These are phyloP conservation scores for Mesorhabditis spiculigera DNA, from an alignment of 2,888 invertebrate species.

Conservation along the genomic window DNA sequence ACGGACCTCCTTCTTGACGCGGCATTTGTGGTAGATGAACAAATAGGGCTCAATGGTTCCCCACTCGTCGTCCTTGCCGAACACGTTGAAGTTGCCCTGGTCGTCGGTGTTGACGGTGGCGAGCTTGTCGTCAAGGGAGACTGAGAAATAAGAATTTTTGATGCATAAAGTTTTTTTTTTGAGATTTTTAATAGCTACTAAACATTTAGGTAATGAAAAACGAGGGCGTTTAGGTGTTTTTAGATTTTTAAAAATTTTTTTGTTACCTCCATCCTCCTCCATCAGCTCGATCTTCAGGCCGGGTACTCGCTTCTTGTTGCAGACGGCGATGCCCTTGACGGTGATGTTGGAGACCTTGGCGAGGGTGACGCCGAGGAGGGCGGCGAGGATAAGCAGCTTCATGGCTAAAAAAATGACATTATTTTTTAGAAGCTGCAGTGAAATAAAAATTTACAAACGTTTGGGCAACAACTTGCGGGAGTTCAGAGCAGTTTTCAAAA, in stretches of 20 bases:
- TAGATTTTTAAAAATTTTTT: neutral
- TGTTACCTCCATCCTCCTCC: neutral
- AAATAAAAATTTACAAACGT: no score
- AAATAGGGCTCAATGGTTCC: slow-evolving; percentile 4
- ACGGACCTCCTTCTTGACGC: neutral
- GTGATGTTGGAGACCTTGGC: slow-evolving; percentile 6
- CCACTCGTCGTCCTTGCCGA: neutral
- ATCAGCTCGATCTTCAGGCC: neutral
- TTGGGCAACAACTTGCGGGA: no score
- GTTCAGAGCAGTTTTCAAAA: no score
- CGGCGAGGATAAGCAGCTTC: neutral
- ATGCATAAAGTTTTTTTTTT: no score
- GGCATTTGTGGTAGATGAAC: neutral
- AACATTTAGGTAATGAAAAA: no score
- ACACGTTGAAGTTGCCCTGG: neutral
- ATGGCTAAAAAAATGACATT: neutral
- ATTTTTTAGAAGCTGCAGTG: no score
- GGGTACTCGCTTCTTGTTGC: slow-evolving; percentile 1
- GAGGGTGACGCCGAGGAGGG: neutral
- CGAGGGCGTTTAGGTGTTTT: no score
- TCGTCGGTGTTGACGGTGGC: neutral
- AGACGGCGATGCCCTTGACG: slow-evolving; percentile 8
- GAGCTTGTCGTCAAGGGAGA: neutral
- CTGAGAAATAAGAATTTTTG: neutral
- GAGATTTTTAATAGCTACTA: no score